Conservation (phyloP, 2,113 vertebrate species). For the Eurypyga helias region DNA sequence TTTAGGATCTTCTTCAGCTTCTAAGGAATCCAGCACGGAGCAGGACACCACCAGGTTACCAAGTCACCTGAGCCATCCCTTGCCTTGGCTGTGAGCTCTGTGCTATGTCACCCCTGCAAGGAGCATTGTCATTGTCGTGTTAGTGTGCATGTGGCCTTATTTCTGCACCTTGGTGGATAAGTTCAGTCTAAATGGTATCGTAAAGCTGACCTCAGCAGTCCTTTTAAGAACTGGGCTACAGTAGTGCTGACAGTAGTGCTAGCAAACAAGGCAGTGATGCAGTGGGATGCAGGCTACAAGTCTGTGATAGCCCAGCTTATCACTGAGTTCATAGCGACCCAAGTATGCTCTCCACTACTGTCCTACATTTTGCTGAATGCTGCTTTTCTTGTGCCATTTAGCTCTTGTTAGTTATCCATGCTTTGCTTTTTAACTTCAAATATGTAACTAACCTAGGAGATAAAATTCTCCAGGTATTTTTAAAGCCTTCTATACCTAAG, state of each 20-base stretch:
- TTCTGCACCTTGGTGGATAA: not conserved
- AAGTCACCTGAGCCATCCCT: not conserved
- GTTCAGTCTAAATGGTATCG: not conserved
- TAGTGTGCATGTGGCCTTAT: not conserved
- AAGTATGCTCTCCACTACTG: not conserved
- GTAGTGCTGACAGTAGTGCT: not conserved
- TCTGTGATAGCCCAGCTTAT: not conserved
- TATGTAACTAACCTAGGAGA: not conserved
- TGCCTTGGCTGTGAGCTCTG: not conserved
- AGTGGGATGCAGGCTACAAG: not conserved
- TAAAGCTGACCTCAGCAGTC: rapidly evolving
- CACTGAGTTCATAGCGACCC: not conserved
- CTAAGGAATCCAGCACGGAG: not conserved
- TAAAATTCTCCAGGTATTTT: not conserved
- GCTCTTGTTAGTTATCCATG: not conserved
- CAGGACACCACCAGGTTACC: not conserved
- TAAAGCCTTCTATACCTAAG: not conserved
- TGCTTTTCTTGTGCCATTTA: not conserved
- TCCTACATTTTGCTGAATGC: not conserved
- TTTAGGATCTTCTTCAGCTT: not conserved
- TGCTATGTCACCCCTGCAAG: rapidly evolving
- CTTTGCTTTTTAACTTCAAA: not conserved
- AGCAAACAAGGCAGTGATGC: not conserved
- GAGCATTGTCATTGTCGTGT: rapidly evolving
- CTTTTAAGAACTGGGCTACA: not conserved